phyloP scores from a whole-genome alignment of 2,888 invertebrate genomes.

The Acrobasis repandana region DNA sequence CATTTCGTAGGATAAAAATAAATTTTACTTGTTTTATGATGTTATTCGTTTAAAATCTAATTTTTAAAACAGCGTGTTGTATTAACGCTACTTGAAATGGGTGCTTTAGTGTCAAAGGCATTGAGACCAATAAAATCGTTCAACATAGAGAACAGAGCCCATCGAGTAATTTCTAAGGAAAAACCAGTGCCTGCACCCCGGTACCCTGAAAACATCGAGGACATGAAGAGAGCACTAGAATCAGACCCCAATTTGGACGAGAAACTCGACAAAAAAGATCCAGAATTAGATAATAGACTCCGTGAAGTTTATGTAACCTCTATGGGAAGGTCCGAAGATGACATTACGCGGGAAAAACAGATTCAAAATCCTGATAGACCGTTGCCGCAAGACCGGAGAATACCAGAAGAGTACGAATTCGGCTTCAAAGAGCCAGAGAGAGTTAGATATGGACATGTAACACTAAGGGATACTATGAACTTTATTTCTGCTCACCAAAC shows the following conservation, averaged over 20 bases:
- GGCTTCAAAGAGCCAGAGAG: constrained; percentile 86
- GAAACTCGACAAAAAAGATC: constrained; percentile 85
- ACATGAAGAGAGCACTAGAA: constrained; percentile 85
- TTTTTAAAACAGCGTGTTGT: constrained; percentile 28
- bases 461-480: constrained; percentile 84
- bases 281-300: constrained; percentile 83
- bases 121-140: constrained; percentile 85
- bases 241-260: constrained; percentile 84
- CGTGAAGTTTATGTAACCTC: constrained; percentile 90
- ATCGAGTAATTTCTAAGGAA: constrained; percentile 85
- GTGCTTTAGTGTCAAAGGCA: constrained; percentile 84
- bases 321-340: constrained; percentile 79
- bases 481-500: constrained; percentile 86
- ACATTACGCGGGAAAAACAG: constrained; percentile 61
- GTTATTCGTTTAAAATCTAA: neutral
- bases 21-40: neutral
- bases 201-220: constrained; percentile 83
- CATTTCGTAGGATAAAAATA: neutral
- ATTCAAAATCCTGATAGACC: constrained; percentile 68
- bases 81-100: constrained; percentile 83
- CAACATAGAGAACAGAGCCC: constrained; percentile 90
- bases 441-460: constrained; percentile 84
- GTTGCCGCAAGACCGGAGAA: constrained; percentile 82
- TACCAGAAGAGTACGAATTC: constrained; percentile 82
- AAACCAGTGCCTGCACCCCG: constrained; percentile 88